Evolutionary conservation across 2,797 vertebrate genomes (phyloP).

Genomic region (Peromyscus eremicus): DNA sequence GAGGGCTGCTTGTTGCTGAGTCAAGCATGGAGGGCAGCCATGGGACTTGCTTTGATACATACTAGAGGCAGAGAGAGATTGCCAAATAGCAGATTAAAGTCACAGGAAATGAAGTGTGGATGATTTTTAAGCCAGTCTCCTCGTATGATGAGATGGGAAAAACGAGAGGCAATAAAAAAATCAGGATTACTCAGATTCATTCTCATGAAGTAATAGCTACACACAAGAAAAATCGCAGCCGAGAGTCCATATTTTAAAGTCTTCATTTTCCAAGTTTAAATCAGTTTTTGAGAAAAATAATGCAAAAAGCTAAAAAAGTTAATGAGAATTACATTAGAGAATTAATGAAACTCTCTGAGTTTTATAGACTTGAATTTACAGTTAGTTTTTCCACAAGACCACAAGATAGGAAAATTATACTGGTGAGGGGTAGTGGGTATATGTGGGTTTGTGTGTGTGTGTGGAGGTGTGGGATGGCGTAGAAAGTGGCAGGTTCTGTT

Average conservation of each 20-base stretch:
- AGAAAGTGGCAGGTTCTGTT: background rate
- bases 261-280: conserved; percentile 74
- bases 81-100: conserved; percentile 37
- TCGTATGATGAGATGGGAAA: conserved; percentile 27
- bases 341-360: conserved; percentile 44
- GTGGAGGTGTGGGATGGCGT: background rate
- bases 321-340: conserved; percentile 60
- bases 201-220: conserved; percentile 61
- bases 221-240: conserved; percentile 11
- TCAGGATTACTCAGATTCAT: conserved; percentile 67
- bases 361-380: conserved; percentile 44
- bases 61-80: conserved; percentile 39
- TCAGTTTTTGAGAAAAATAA: conserved; percentile 82
- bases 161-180: conserved; percentile 52
- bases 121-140: conserved; percentile 65
- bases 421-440: too few species aligned
- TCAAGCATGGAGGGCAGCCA: too few species aligned
- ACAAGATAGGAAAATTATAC: background rate
- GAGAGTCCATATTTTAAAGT: conserved; percentile 55
- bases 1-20: background rate
- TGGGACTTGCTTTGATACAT: background rate
- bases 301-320: conserved; percentile 69
- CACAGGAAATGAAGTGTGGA: conserved; percentile 42
- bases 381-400: background rate
- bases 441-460: background rate